phyloP scores from a whole-genome alignment of 1,140 invertebrate species.

The Lamellibrachia luymesi region DNA sequence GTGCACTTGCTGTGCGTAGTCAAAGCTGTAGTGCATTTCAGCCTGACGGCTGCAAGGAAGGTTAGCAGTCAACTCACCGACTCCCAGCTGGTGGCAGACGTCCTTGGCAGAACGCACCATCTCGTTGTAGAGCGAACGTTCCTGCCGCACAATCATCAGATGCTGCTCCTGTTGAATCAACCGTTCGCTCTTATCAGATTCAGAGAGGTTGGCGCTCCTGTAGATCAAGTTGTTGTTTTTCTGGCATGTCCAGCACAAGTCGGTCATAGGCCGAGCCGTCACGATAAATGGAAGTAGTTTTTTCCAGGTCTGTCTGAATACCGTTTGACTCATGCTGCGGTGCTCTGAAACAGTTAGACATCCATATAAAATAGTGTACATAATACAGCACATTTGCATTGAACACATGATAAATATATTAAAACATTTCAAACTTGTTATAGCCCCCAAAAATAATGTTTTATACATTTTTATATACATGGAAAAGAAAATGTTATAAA shows the following conservation, averaged over 20 bases:
- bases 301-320: slow-evolving; percentile 23
- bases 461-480: too few relatives aligned
- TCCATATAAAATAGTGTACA: too few relatives aligned
- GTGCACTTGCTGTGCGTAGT: slow-evolving; percentile 27
- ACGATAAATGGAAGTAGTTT: slow-evolving; percentile 25
- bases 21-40: slow-evolving; percentile 25
- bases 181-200: slow-evolving; percentile 24
- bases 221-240: slow-evolving; percentile 29
- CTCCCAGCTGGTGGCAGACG: background rate
- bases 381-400: too few relatives aligned
- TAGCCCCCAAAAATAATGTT: too few relatives aligned
- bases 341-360: slow-evolving; percentile 9
- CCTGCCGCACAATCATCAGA: background rate
- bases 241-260: slow-evolving; percentile 35
- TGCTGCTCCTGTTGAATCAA: background rate
- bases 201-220: slow-evolving; percentile 19
- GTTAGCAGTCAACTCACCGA: background rate
- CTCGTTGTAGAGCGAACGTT: slow-evolving; percentile 7
- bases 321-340: slow-evolving; percentile 9
- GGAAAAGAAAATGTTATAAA: too few relatives aligned
- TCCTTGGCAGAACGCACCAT: background rate
- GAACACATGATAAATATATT: too few relatives aligned
- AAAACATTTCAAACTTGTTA: too few relatives aligned
- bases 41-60: slow-evolving; percentile 15
- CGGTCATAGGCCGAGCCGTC: slow-evolving; percentile 30